phyloP scores from a whole-genome alignment of 2,113 vertebrate genomes.

The Piprites chloris region DNA sequence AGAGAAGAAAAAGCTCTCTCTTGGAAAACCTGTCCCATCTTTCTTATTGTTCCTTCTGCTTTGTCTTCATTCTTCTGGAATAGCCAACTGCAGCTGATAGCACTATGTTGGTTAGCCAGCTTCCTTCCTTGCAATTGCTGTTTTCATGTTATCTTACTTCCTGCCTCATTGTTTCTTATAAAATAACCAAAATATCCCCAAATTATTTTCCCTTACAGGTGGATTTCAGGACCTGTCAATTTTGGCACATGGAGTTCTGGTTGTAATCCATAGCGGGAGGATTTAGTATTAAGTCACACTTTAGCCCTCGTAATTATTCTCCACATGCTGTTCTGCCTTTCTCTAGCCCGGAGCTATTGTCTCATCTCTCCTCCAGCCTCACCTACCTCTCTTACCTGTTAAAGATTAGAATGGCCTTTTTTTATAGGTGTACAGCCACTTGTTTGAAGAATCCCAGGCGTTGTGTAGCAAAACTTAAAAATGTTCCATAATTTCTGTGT shows the following conservation, averaged over 20 bases:
- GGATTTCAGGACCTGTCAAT: not conserved
- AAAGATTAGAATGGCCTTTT: not conserved
- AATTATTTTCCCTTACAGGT: not conserved
- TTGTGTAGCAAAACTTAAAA: not conserved
- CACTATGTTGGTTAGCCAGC: not conserved
- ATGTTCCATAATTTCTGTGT: not conserved
- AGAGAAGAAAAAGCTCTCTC: not conserved
- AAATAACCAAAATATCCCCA: not conserved
- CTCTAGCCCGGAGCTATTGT: not conserved
- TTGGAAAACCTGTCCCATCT: not conserved
- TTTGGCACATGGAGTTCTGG: not conserved
- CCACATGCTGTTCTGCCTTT: not conserved
- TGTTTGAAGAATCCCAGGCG: not conserved
- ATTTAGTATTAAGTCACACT: not conserved
- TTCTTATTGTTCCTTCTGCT: not conserved
- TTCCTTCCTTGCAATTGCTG: not conserved
- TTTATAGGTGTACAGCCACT: not conserved
- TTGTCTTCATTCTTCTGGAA: not conserved
- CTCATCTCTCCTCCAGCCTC: not conserved
- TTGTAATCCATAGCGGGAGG: not conserved
- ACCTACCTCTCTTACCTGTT: not conserved
- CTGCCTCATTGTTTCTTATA: not conserved
- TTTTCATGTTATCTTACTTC: not conserved
- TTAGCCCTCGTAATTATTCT: not conserved
- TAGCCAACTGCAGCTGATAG: not conserved